Evolutionary conservation across 2,888 invertebrate species (phyloP), one percentile per base, ranked within the genome.

Genomic region (Rapana venosa): DNA sequence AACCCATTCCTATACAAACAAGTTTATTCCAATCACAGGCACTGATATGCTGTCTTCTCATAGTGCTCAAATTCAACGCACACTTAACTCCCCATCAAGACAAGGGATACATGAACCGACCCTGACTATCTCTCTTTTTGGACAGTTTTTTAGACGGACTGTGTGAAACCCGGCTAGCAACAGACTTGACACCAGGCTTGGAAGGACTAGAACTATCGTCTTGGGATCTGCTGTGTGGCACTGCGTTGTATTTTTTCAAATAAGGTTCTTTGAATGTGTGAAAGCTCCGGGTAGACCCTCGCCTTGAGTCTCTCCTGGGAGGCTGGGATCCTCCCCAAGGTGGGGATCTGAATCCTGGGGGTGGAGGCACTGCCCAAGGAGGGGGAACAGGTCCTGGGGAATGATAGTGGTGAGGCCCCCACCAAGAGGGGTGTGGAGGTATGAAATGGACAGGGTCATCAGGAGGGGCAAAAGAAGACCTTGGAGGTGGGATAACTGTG

Each of bases 131-230:
- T 32, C 85, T 89, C 83, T 89, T 89, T 13, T 56, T 85, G 70
- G 89, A 89, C 56, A 89, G 85, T 85, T 89, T 89, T 85, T 89
- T 30, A 17, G 89, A 70, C 66, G n/a, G n/a, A 17, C 56, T 85
- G 74, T 70, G 56, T 2, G 89, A 89, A n/a, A 74, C 36, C 0
- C 66, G 36, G 17, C 81, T 83, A 22, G 81, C 81, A 4, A 83
- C 47, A 47, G 81, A 83, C 47, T 83, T 83, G 81, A 36, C 26
- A 13, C 47, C 47, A 47, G 81, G 26, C 47, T 11, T 83, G 35
- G 79, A 35, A 0, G 83, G 47, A 56, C 30, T 17, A 36, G 36
- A 13, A 17, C 20, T 58, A n/a, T 85, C 85, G 30, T 26, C 30
- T 13, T 17, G n/a, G 47, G 85, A 32, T 26, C 61, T 8, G 35